phyloP scores from a whole-genome alignment of 2,797 vertebrate species.

The Sebastes oblongus region DNA sequence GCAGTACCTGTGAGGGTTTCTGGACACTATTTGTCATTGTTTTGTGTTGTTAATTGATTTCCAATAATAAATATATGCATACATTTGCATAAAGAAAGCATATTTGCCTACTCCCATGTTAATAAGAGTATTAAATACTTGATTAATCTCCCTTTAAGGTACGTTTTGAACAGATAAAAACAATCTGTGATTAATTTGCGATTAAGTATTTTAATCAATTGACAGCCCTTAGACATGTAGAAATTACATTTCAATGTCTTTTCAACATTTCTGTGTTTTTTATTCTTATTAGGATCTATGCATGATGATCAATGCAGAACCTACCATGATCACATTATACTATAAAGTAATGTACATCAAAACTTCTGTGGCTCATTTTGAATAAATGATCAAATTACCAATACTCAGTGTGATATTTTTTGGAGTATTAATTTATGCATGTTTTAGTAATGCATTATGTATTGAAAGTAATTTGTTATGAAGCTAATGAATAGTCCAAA shows the following conservation, averaged over 20 bases:
- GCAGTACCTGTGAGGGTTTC: too few relatives aligned
- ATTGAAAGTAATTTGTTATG: background rate
- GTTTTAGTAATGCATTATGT: background rate
- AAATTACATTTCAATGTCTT: background rate
- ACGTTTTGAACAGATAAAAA: rapidly evolving
- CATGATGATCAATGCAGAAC: background rate
- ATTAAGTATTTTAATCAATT: too few relatives aligned
- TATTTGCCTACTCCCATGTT: too few relatives aligned
- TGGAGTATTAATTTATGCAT: background rate
- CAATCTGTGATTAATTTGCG: too few relatives aligned
- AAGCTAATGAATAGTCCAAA: background rate
- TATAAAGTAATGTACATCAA: background rate
- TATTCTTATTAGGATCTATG: background rate
- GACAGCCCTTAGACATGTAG: background rate
- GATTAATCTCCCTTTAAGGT: too few relatives aligned
- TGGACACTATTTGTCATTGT: too few relatives aligned
- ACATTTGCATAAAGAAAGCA: too few relatives aligned
- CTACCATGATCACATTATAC: background rate
- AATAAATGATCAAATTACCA: background rate
- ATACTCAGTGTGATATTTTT: background rate
- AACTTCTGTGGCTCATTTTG: background rate
- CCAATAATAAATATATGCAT: too few relatives aligned
- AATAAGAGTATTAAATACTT: too few relatives aligned
- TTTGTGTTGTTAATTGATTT: too few relatives aligned
- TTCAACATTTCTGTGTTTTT: background rate